Evolutionary conservation across 2,888 invertebrate genomes (phyloP).

Genomic region (Chironomus tentans): DNA sequence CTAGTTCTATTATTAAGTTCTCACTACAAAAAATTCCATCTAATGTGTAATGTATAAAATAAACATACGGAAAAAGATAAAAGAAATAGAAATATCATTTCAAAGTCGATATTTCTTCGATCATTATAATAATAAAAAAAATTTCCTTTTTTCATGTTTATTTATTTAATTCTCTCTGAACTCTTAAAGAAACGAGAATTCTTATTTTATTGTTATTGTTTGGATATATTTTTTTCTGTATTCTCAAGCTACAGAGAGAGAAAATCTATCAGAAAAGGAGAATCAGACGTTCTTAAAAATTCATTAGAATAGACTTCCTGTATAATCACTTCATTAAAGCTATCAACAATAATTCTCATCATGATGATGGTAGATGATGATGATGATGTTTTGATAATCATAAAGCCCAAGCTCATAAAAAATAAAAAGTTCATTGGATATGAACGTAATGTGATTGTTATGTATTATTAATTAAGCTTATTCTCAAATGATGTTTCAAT

Average conservation of each 20-base stretch:
- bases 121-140: slow-evolving; percentile 12
- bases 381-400: not conserved
- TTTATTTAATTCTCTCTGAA: not conserved
- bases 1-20: too few species aligned
- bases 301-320: slow-evolving; percentile 21
- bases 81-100: slow-evolving; percentile 7
- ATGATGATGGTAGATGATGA: not conserved
- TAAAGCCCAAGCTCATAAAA: not conserved
- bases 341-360: not conserved
- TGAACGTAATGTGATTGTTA: slow-evolving; percentile 18
- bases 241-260: not conserved
- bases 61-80: not conserved
- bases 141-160: not conserved
- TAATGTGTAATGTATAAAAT: too few species aligned
- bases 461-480: slow-evolving; percentile 23
- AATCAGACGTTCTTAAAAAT: slow-evolving; percentile 11
- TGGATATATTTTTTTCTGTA: too few species aligned
- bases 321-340: slow-evolving; percentile 21
- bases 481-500: slow-evolving; percentile 21
- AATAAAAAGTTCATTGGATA: slow-evolving; percentile 6
- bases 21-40: too few species aligned
- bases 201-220: too few species aligned
- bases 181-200: too few species aligned
- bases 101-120: slow-evolving; percentile 1
- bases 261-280: not conserved